Evolutionary conservation across 30 jellyfish, hydroid and myxozoan genomes (phyloP), one percentile per base, ranked within the genome.

Genomic region (Mastigias papua): DNA sequence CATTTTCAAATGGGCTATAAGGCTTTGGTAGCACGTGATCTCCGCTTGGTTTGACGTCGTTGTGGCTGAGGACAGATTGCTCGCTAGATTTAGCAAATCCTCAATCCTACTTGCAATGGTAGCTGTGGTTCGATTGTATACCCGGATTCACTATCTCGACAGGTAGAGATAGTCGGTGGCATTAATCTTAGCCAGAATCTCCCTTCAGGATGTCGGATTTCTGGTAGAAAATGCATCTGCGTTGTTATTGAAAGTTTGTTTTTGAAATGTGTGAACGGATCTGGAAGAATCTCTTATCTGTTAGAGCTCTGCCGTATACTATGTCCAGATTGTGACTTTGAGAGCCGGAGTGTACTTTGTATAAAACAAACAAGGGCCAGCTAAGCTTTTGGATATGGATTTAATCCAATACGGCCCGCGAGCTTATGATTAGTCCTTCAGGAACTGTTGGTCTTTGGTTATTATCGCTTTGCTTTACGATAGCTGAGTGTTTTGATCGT

Each of bases 351-450:
- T 13, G 42, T 63, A 63, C 74, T 26, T 63, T 63, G 7, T 63
- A 11, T 27, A 63, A 63, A 25, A 63, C 74, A 63, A 63, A 63
- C 74, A 63, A 22, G 42, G 69, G 19, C 74, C 74, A 42, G 23
- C 74, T 63, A 63, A 63, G 74, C 74, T 63, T 20, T n/a, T 27
- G 74, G 74, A 63, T 27, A 25, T 63, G 37, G 19, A 63, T 13
- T 27, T 63, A 63, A 63, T 63, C 74, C 74, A 63, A 42, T 25
- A 63, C 21, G 37, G 20, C 2, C 26, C 74, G 21, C 26, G n/a
- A 17, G 42, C 42, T 63, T n/a, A 2, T 63, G 7, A 22, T 15
- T 8, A 10, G 42, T 19, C 74, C 3, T 63, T 63, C 23, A 27
- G 20, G 42, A 63, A 27, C 7, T 11, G 21, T 11, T 22, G 7